phyloP scores from a whole-genome alignment of 2,888 invertebrate genomes.

The Aelia acuminata region DNA sequence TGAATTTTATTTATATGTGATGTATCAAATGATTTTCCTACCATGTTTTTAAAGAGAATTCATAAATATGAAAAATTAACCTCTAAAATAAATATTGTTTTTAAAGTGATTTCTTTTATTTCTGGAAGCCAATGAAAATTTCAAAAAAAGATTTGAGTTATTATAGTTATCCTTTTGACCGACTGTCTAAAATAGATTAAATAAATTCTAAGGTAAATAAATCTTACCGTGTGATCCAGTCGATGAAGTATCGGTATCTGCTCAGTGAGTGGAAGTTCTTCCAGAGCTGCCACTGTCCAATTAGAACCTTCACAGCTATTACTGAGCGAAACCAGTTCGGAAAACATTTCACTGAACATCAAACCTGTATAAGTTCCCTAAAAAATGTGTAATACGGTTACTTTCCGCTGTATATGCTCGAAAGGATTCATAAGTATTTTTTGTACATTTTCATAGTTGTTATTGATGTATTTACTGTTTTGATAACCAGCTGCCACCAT shows the following conservation, averaged over 20 bases:
- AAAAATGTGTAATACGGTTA: slow-evolving; percentile 63
- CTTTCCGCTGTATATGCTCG: neutral
- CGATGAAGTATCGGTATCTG: slow-evolving; percentile 85
- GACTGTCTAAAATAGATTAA: no score
- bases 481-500: slow-evolving; percentile 71
- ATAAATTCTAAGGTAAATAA: no score
- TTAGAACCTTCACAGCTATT: slow-evolving; percentile 84
- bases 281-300: slow-evolving; percentile 77
- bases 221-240: slow-evolving; percentile 70
- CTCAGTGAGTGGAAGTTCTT: slow-evolving; percentile 80
- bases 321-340: slow-evolving; percentile 79
- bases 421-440: slow-evolving; percentile 21
- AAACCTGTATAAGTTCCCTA: slow-evolving; percentile 75
- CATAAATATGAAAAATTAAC: no score
- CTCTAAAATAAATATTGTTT: no score
- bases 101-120: no score
- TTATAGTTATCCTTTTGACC: no score
- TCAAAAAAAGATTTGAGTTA: no score
- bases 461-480: slow-evolving; percentile 65
- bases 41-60: no score
- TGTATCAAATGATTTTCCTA: no score
- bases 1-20: no score
- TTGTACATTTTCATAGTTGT: slow-evolving; percentile 65
- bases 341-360: slow-evolving; percentile 77
- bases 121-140: no score